Conservation (phyloP, 2,113 vertebrate species). For the Oophaga pumilio region DNA sequence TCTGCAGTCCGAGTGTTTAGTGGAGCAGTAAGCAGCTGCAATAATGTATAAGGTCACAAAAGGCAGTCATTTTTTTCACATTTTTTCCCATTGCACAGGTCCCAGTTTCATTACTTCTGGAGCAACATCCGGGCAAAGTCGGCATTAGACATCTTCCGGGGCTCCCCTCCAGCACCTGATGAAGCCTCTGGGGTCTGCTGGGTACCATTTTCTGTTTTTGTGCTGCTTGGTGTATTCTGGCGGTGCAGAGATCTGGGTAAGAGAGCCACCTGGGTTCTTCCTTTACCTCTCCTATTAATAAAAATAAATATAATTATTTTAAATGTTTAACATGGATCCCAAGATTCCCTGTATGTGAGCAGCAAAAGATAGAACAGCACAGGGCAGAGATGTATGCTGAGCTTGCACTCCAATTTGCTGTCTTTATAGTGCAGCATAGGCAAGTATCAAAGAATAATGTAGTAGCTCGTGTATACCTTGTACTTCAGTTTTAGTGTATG, state of each 20-base stretch:
- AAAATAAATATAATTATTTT: neutral
- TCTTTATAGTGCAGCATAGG: no score
- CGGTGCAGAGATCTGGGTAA: slow-evolving; percentile 89
- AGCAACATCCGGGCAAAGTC: slow-evolving; percentile 95
- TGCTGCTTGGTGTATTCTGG: slow-evolving; percentile 62
- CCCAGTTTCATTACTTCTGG: slow-evolving; percentile 75
- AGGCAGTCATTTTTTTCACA: slow-evolving; percentile 74
- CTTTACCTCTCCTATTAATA: slow-evolving; percentile 83
- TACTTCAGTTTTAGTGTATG: no score
- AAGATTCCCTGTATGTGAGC: neutral
- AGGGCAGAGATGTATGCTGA: no score
- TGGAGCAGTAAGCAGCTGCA: slow-evolving; percentile 47
- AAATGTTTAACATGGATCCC: neutral
- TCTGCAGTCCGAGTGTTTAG: slow-evolving; percentile 52
- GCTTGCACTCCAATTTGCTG: no score
- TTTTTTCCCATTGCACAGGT: slow-evolving; percentile 57
- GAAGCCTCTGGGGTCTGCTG: slow-evolving; percentile 60
- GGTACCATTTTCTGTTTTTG: slow-evolving; percentile 85
- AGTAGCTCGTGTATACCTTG: no score
- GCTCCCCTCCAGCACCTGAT: slow-evolving; percentile 62
- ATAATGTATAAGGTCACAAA: slow-evolving; percentile 77
- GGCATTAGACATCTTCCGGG: slow-evolving; percentile 88
- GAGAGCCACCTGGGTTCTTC: slow-evolving; percentile 89
- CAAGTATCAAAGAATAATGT: no score
- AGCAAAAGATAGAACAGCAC: neutral